Evolutionary conservation across 2,888 invertebrate genomes (phyloP).

Genomic region (Nemapogon koenigi): DNA sequence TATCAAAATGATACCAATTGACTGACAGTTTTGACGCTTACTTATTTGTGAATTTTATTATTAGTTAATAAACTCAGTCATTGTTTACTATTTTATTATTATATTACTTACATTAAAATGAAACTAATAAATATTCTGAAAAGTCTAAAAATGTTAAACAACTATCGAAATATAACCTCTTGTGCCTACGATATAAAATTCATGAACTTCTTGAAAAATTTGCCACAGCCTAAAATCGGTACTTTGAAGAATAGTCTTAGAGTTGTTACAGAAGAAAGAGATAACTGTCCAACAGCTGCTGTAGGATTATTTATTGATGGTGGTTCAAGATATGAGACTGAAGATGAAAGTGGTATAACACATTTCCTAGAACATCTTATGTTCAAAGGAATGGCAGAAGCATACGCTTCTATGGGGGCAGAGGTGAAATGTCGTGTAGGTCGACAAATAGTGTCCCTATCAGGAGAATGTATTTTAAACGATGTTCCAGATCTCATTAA

Average conservation of each 20-base stretch:
- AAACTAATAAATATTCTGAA: too few relatives aligned
- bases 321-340: slow-evolving; percentile 37
- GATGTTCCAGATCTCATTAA: slow-evolving; percentile 19
- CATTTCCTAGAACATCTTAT: slow-evolving; percentile 45
- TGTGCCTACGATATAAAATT: background rate
- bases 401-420: background rate
- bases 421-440: background rate
- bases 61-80: too few relatives aligned
- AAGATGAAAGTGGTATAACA: slow-evolving; percentile 34
- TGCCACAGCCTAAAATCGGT: background rate
- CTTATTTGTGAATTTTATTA: too few relatives aligned
- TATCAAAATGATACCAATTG: too few relatives aligned
- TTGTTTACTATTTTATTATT: background rate
- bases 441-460: background rate
- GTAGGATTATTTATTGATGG: slow-evolving; percentile 30
- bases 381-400: slow-evolving; percentile 25
- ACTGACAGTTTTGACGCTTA: too few relatives aligned
- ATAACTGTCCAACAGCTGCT: slow-evolving; percentile 22
- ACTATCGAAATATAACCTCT: too few relatives aligned
- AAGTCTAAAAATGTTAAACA: too few relatives aligned
- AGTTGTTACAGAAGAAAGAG: background rate
- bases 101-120: too few relatives aligned
- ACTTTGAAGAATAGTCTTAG: background rate
- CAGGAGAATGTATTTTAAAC: background rate
- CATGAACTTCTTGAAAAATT: slow-evolving; percentile 5